phyloP scores from a whole-genome alignment of 2,888 invertebrate genomes.

The Neoascia interrupta region DNA sequence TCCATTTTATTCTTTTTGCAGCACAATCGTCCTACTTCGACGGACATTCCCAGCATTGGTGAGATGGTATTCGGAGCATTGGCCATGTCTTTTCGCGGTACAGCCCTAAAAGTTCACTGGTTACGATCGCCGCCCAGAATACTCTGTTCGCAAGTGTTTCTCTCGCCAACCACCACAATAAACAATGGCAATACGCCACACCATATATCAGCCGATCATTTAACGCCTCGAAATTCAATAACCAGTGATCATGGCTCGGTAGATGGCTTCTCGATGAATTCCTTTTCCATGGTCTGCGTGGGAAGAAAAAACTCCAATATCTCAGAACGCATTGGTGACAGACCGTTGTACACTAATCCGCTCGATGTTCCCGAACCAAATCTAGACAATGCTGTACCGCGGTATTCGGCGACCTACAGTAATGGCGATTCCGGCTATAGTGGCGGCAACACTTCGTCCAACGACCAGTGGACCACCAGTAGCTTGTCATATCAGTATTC shows the following conservation, averaged over 20 bases:
- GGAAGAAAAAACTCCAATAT: slow-evolving; percentile 75
- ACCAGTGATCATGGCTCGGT: slow-evolving; percentile 77
- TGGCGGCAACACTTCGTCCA: slow-evolving; percentile 74
- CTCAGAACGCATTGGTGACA: slow-evolving; percentile 65
- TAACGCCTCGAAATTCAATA: slow-evolving; percentile 77
- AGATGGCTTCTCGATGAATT: slow-evolving; percentile 78
- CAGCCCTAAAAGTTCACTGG: slow-evolving; percentile 88
- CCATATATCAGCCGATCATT: slow-evolving; percentile 38
- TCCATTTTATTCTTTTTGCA: slow-evolving; percentile 73
- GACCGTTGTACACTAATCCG: slow-evolving; percentile 73
- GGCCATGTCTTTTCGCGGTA: slow-evolving; percentile 92
- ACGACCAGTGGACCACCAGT: slow-evolving; percentile 74
- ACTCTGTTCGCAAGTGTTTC: slow-evolving; percentile 83
- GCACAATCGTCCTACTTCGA: slow-evolving; percentile 84
- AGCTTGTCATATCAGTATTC: slow-evolving; percentile 78
- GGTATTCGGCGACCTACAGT: slow-evolving; percentile 76
- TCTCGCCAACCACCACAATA: slow-evolving; percentile 80
- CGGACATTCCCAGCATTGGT: slow-evolving; percentile 87
- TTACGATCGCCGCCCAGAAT: slow-evolving; percentile 80
- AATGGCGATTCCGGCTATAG: slow-evolving; percentile 78
- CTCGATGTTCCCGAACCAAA: slow-evolving; percentile 76
- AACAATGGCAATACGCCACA: slow-evolving; percentile 38
- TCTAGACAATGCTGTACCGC: slow-evolving; percentile 69
- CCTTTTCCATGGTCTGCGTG: slow-evolving; percentile 76
- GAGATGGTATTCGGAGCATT: slow-evolving; percentile 97